Percentiles rank a stretch among this genome's conserved stretches.
These are phyloP conservation scores for Bufo gargarizans DNA, from an alignment of 2,113 vertebrate genomes.

Conservation along the genomic window DNA sequence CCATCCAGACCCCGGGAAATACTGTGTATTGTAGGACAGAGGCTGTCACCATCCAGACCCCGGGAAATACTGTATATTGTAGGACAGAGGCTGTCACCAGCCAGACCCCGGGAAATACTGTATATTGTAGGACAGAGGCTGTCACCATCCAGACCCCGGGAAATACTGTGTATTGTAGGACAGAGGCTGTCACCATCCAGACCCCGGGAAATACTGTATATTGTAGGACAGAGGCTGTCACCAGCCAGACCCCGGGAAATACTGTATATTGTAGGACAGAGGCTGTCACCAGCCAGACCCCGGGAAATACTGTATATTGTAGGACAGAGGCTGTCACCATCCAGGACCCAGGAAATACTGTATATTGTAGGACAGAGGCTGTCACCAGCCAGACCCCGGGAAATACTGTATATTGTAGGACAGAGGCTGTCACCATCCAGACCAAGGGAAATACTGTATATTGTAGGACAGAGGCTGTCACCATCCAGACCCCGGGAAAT, in stretches of 20 bases:
- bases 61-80: background rate
- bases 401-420: background rate
- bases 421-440: background rate
- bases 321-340: background rate
- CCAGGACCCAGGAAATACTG: background rate
- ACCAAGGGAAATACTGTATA: background rate
- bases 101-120: background rate
- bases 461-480: too few species aligned
- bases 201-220: background rate
- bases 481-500: background rate
- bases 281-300: background rate
- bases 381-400: background rate
- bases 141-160: background rate
- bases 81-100: too few species aligned
- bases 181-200: background rate
- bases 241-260: background rate
- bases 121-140: background rate
- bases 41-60: background rate
- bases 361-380: background rate
- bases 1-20: background rate
- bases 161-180: background rate
- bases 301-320: background rate
- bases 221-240: too few species aligned
- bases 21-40: background rate
- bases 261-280: background rate